Evolutionary conservation across 2,888 invertebrate genomes (phyloP).

Genomic region (Venusia cambrica): DNA sequence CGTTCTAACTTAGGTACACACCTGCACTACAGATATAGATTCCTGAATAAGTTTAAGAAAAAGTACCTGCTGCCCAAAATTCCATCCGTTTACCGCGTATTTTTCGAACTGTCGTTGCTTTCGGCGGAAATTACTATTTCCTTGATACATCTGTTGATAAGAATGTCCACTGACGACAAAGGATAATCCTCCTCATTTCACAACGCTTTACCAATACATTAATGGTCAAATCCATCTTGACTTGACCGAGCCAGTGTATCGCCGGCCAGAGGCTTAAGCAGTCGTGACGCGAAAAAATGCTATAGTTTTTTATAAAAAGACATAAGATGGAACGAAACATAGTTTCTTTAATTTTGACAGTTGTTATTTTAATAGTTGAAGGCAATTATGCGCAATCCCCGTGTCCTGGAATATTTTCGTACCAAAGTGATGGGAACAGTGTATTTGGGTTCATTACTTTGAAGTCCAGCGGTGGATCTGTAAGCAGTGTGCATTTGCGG

Average conservation of each 20-base stretch:
- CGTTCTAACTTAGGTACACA: too few species aligned
- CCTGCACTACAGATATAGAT: too few species aligned
- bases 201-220: too few species aligned
- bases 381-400: conserved; percentile 50
- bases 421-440: conserved; percentile 43
- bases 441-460: conserved; percentile 50
- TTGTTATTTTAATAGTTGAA: conserved; percentile 37
- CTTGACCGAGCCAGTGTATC: conserved; percentile 42
- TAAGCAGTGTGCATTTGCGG: conserved; percentile 40
- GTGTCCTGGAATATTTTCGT: conserved; percentile 58
- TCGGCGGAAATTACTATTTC: not conserved
- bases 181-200: conserved; percentile 19
- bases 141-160: conserved; percentile 5
- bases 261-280: conserved; percentile 34
- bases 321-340: conserved; percentile 37
- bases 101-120: conserved; percentile 4
- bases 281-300: conserved; percentile 37
- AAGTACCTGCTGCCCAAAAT: too few species aligned
- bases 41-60: too few species aligned
- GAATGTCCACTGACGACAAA: conserved; percentile 15
- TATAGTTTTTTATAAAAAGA: conserved; percentile 21
- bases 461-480: conserved; percentile 39
- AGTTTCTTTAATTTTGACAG: conserved; percentile 36
- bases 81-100: conserved; percentile 15
- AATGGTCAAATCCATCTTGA: conserved; percentile 34